These are phyloP conservation scores for Dasypolia templi DNA, from an alignment of 2,888 invertebrate species.

Conservation along the genomic window DNA sequence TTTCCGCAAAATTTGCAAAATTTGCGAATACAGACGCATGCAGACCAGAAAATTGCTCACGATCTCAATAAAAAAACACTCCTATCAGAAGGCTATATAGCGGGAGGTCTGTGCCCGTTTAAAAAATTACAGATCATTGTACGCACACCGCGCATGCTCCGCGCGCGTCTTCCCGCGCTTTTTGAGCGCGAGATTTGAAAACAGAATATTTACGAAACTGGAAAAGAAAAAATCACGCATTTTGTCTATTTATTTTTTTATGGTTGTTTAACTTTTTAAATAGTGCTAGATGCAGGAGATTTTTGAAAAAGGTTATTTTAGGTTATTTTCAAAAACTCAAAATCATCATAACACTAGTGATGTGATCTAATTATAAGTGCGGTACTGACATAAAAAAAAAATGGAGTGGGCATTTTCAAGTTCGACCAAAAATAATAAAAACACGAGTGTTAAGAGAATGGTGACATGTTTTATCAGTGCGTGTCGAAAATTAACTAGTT, in stretches of 20 bases:
- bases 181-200: constrained; percentile 76
- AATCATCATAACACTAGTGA: constrained; percentile 5
- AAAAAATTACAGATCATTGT: constrained; percentile 81
- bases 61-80: constrained; percentile 71
- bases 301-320: background rate
- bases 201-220: constrained; percentile 31
- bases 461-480: constrained; percentile 71
- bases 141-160: constrained; percentile 82
- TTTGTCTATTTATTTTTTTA: constrained; percentile 15
- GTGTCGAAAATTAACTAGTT: constrained; percentile 75
- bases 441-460: constrained; percentile 58
- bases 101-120: constrained; percentile 75
- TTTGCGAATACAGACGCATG: constrained; percentile 67
- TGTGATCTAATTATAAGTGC: constrained; percentile 18
- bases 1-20: constrained; percentile 73
- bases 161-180: constrained; percentile 82
- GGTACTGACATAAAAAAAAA: background rate
- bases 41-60: constrained; percentile 78
- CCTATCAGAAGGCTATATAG: constrained; percentile 77
- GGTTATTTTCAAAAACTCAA: background rate
- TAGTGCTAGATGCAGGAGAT: too few relatives aligned
- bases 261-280: too few relatives aligned
- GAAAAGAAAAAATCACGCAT: background rate
- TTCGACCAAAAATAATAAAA: constrained; percentile 25
- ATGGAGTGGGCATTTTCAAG: constrained; percentile 29